These are phyloP conservation scores for Cotesia chilonis DNA, from an alignment of 1,140 invertebrate genomes.

Conservation along the genomic window DNA sequence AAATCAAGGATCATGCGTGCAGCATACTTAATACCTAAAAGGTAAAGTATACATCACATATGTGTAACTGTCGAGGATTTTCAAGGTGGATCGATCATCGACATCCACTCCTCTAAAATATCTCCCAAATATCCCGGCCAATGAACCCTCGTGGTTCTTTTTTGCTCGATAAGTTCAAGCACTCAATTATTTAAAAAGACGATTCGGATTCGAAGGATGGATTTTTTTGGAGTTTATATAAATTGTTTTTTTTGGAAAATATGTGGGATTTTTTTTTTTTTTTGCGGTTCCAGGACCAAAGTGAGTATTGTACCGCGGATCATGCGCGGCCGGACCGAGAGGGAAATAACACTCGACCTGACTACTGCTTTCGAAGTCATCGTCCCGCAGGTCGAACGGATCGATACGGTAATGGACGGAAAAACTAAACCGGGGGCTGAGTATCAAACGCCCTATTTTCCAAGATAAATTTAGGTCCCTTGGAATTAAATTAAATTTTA, in stretches of 20 bases:
- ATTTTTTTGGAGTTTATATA: neutral
- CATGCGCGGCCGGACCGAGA: slow-evolving; percentile 36
- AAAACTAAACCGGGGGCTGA: slow-evolving; percentile 18
- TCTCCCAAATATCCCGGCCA: too few relatives aligned
- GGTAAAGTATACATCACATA: slow-evolving; percentile 21
- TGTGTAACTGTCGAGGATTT: slow-evolving; percentile 27
- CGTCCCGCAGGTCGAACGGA: slow-evolving; percentile 41
- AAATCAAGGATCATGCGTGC: slow-evolving; percentile 24
- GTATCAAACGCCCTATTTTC: neutral
- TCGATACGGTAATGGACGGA: slow-evolving; percentile 40
- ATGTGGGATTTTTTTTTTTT: neutral
- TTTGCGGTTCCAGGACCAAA: neutral
- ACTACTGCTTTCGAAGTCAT: slow-evolving; percentile 38
- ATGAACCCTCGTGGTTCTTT: too few relatives aligned
- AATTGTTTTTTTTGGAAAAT: neutral
- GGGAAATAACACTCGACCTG: slow-evolving; percentile 43
- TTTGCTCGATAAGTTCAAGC: too few relatives aligned
- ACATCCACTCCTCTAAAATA: neutral
- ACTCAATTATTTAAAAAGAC: too few relatives aligned
- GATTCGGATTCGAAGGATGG: too few relatives aligned
- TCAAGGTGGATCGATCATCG: slow-evolving; percentile 34
- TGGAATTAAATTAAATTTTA: too few relatives aligned
- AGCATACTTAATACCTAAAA: slow-evolving; percentile 39
- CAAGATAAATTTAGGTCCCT: neutral
- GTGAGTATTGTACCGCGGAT: neutral